phyloP scores from a whole-genome alignment of 2,113 vertebrate genomes.

The Brachyhypopomus occidentalis region DNA sequence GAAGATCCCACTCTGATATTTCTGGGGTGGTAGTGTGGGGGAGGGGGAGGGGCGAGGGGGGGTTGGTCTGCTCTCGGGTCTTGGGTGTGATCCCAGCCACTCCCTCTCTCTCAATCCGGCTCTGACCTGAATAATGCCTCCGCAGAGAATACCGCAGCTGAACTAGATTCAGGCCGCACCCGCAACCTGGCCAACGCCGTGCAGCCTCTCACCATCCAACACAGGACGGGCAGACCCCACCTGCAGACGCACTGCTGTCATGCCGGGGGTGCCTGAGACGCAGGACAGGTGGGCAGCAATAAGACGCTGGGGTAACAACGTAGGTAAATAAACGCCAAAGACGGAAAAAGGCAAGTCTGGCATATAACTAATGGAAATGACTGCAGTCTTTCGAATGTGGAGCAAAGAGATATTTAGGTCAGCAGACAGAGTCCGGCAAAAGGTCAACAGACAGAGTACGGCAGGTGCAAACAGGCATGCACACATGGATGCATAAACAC shows the following conservation, averaged over 20 bases:
- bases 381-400: background rate
- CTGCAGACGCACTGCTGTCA: background rate
- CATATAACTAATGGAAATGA: background rate
- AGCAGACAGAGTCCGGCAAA: conserved; percentile 52
- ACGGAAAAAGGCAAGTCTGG: too few relatives aligned
- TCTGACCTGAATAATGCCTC: conserved; percentile 71
- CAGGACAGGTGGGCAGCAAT: too few relatives aligned
- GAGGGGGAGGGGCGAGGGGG: too few relatives aligned
- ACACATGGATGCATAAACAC: background rate
- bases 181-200: conserved; percentile 27
- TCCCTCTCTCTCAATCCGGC: background rate
- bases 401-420: conserved; percentile 43
- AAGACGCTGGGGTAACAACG: background rate
- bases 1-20: conserved; percentile 2
- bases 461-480: background rate
- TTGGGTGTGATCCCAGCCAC: conserved; percentile 11
- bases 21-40: background rate
- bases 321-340: background rate
- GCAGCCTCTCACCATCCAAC: conserved; percentile 12
- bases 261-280: background rate
- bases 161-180: conserved; percentile 67
- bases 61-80: conserved; percentile 4
- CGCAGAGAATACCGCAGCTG: conserved; percentile 65
- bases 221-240: background rate
- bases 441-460: conserved; percentile 51